Evolutionary conservation across 2,888 invertebrate species (phyloP), one percentile per base, ranked within the genome.

Genomic region (Aleiodes alternator): DNA sequence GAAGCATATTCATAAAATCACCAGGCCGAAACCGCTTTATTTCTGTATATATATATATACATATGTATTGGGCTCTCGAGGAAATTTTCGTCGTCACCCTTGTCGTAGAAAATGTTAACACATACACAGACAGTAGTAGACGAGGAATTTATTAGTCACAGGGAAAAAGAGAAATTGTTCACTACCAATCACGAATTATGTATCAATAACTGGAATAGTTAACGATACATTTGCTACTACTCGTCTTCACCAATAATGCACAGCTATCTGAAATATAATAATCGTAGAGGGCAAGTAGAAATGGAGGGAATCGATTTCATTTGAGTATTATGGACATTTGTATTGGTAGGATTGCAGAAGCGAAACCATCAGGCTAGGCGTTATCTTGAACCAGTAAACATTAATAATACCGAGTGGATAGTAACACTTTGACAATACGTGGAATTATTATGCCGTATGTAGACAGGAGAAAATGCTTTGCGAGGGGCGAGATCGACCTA

Each of bases 1-100:
- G 53, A 84, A 88, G 87, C 88, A 89, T 88, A 88, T 89, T 88
- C 87, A 85, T 88, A 88, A 88, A 88, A 88, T 81, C 85, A 84
- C 80, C 83, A 84, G 81, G 86, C 85, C 87, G 85, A 86, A 82
- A 87, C 87, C 85, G 87, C 84, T 87, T 87, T 87, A 88, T 88
- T 84, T 85, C 85, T 81, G 79, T 70, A 72, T 68, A 34, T 34
- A 34, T 34, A 34, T 70, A 72, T 68, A 34, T 34, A 34, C 3
- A 34, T 34, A 34, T 51, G 38, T 43, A 31, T 57, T 50, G 66
- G 50, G 64, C 34, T 78, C 73, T 80, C 71, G 72, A 81, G 79
- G 78, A 78, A 77, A 77, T 59, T 23, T 23, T 64, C n/a, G 70
- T 70, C 76, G 77, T 76, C 77, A 79, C 76, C 72, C 78, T 82